Evolutionary conservation across 2,888 invertebrate genomes (phyloP), one percentile per base, ranked within the genome.

Genomic region (Parthenolecanium corni): DNA sequence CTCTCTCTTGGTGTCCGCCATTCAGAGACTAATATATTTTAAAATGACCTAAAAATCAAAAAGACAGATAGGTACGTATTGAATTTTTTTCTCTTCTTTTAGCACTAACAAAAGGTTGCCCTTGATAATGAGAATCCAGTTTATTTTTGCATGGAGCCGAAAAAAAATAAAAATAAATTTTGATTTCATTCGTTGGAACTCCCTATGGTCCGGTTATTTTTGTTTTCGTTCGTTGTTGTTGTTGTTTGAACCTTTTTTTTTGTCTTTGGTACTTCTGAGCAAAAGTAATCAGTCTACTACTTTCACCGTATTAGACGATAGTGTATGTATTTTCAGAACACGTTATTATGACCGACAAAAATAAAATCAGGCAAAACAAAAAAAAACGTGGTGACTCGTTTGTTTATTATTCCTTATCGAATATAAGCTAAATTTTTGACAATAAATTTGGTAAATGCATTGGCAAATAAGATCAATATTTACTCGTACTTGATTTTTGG

Each of bases 271-370:
- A 18, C 46, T 44, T 58, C 47, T 58, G 46, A 58, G 58, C 58
- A 58, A 58, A 47, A 47, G 58, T 58, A 58, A 58, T 58, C 46
- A 58, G 58, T 58, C 58, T 58, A 58, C 58, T 47, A 58, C 58
- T 58, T 58, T 58, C 58, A 58, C 58, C 47, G 58, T 31, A 21
- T 58, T 31, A 31, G 31, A 31, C 31, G 31, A 31, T 9, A 31
- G 5, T 4, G 31, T 31, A 31, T 9, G 31, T n/a, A n/a, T 31
- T 31, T 31, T 31, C 5, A 31, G 31, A 31, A 31, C 31, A 31
- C 31, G 31, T 31, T 31, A 31, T n/a, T 31, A 31, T 31, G 31
- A 31, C 31, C 31, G 31, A 31, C 31, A 31, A 31, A 31, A 31
- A 31, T 31, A 31, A 31, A 31, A 31, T 31, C 5, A 4, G 31